A percentile compares a stretch with the other conserved stretches of the same genome.
phyloP scores from a whole-genome alignment of 2,113 vertebrate genomes.

The Sinocyclocheilus rhinocerous region DNA sequence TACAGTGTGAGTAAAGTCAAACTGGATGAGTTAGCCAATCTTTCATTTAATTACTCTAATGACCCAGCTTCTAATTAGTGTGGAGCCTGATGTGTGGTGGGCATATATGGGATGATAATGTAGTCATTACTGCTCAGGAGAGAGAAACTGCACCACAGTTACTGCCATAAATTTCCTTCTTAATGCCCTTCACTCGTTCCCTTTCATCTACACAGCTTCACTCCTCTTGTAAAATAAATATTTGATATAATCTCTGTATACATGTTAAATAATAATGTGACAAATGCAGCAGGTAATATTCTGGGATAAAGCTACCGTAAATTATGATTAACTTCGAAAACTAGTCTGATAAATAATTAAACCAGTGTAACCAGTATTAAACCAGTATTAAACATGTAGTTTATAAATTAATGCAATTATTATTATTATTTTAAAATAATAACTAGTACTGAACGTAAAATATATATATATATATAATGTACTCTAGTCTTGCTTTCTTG shows the following conservation, averaged over 20 bases:
- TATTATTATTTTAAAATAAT: too few species aligned
- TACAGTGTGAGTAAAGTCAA: conserved; percentile 48
- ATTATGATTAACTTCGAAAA: not conserved
- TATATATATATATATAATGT: too few species aligned
- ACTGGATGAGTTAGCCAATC: conserved; percentile 49
- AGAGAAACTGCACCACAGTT: conserved; percentile 22
- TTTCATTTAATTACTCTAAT: conserved; percentile 58
- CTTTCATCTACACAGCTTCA: conserved; percentile 52
- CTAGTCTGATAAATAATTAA: not conserved
- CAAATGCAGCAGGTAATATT: not conserved
- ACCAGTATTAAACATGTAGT: too few species aligned
- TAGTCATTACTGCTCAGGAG: conserved; percentile 53
- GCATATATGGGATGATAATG: conserved; percentile 46
- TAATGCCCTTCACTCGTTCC: conserved; percentile 59
- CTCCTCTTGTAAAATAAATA: conserved; percentile 64
- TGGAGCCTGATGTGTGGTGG: conserved; percentile 44
- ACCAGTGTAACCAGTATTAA: not conserved
- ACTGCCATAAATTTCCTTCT: conserved; percentile 1
- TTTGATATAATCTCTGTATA: conserved; percentile 62
- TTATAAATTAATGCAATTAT: too few species aligned
- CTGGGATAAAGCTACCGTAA: not conserved
- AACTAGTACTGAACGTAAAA: too few species aligned
- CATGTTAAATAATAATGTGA: conserved; percentile 50
- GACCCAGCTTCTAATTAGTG: conserved; percentile 55
- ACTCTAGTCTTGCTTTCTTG: not conserved